These are phyloP conservation scores for Pemphigus obesinymphae DNA, from an alignment of 1,140 invertebrate species.

Conservation along the genomic window DNA sequence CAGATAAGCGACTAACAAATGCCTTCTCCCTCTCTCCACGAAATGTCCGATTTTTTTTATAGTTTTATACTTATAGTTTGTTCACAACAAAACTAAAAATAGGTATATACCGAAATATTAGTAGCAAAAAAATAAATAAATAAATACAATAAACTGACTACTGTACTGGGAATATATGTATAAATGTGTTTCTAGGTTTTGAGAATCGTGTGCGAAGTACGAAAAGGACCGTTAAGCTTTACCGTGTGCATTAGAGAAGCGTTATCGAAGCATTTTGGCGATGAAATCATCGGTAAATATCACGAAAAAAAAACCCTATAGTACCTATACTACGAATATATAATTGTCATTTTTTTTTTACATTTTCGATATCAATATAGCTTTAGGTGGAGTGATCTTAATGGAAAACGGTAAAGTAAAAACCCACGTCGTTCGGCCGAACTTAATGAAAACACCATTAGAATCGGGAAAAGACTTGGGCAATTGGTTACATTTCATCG, in stretches of 20 bases:
- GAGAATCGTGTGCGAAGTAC: conserved; percentile 71
- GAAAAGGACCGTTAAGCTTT: conserved; percentile 75
- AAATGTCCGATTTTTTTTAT: too few relatives aligned
- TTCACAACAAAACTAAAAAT: too few relatives aligned
- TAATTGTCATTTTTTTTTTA: background rate
- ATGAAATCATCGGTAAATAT: conserved; percentile 67
- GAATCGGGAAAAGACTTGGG: conserved; percentile 68
- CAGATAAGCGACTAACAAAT: too few relatives aligned
- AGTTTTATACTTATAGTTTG: too few relatives aligned
- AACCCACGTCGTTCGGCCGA: conserved; percentile 84
- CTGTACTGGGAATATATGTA: too few relatives aligned
- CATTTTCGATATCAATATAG: conserved; percentile 52
- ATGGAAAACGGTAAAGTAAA: conserved; percentile 76
- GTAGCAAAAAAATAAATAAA: too few relatives aligned
- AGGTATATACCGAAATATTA: too few relatives aligned
- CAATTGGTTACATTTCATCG: conserved; percentile 83
- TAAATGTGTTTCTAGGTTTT: conserved; percentile 60
- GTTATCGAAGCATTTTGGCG: conserved; percentile 63
- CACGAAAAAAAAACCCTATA: background rate
- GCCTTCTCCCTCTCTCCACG: too few relatives aligned
- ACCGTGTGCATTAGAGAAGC: conserved; percentile 73
- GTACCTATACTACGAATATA: background rate
- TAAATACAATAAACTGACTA: too few relatives aligned
- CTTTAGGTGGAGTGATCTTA: conserved; percentile 81
- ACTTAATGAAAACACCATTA: conserved; percentile 76